A percentile compares a stretch with the other conserved stretches of the same genome.
phyloP scores from a whole-genome alignment of 2,113 vertebrate species.

The Nibea coibor region DNA sequence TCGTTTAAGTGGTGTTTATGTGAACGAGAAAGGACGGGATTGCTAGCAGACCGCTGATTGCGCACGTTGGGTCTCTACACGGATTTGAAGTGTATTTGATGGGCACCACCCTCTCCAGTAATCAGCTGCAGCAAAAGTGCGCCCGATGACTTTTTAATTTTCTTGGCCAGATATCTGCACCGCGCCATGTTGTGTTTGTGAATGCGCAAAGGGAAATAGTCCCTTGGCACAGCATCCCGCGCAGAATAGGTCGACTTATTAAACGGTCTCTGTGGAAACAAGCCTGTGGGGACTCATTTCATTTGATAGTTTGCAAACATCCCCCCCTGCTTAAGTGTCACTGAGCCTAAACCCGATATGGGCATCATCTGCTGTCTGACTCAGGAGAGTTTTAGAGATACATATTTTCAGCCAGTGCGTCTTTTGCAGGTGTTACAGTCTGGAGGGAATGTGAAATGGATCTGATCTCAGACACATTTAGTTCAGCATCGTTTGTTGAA shows the following conservation, averaged over 20 bases:
- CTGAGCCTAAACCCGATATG: background rate
- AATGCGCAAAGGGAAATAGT: constrained; percentile 15
- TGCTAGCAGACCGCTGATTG: constrained; percentile 91
- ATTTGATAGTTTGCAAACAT: background rate
- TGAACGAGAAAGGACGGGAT: constrained; percentile 91
- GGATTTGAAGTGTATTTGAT: constrained; percentile 75
- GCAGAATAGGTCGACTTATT: background rate
- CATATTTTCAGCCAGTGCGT: background rate
- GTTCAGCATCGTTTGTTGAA: background rate
- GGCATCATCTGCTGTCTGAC: background rate
- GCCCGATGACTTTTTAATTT: constrained; percentile 69
- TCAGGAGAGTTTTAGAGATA: background rate
- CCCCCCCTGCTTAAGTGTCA: background rate
- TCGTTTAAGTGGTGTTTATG: constrained; percentile 95
- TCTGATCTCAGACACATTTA: background rate
- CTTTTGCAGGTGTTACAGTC: background rate
- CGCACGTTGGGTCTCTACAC: constrained; percentile 77
- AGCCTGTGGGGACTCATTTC: background rate
- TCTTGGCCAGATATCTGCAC: constrained; percentile 57
- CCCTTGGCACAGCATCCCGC: background rate
- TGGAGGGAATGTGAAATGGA: background rate
- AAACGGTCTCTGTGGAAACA: background rate
- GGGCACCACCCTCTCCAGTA: constrained; percentile 77
- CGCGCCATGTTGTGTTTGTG: constrained; percentile 12
- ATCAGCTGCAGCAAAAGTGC: constrained; percentile 76